Conservation (phyloP, 2,113 vertebrate genomes). For the Hemibagrus wyckioides region DNA sequence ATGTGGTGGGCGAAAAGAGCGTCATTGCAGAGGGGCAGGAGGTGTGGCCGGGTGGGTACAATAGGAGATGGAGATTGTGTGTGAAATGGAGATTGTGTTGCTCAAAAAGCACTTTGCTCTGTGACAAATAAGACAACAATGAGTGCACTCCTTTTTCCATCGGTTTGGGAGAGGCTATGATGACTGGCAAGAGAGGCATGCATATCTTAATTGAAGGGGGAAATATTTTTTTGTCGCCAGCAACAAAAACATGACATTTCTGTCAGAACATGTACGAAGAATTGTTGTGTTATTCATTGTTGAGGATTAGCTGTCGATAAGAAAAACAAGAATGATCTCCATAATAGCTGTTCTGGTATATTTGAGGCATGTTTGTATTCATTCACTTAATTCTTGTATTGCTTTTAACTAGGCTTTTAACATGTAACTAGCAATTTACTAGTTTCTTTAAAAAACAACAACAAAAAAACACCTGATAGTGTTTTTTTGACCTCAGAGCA, state of each 20-base stretch:
- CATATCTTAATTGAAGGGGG: background rate
- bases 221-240: background rate
- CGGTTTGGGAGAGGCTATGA: slow-evolving; percentile 14
- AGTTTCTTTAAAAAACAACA: background rate
- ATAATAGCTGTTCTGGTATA: background rate
- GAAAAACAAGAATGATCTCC: background rate
- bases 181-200: slow-evolving; percentile 13
- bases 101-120: background rate
- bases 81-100: background rate
- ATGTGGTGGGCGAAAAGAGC: background rate
- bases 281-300: background rate
- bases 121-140: background rate
- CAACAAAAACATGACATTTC: background rate
- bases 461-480: background rate
- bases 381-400: background rate
- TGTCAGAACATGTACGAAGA: background rate
- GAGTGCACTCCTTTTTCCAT: slow-evolving; percentile 9
- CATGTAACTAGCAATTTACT: background rate
- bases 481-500: too few species aligned
- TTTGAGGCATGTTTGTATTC: background rate
- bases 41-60: background rate
- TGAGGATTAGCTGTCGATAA: background rate
- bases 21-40: too few species aligned
- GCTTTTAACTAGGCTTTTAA: background rate
- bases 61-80: background rate